Conservation (phyloP, 2,888 invertebrate species). For the Creontiades dilutus region DNA sequence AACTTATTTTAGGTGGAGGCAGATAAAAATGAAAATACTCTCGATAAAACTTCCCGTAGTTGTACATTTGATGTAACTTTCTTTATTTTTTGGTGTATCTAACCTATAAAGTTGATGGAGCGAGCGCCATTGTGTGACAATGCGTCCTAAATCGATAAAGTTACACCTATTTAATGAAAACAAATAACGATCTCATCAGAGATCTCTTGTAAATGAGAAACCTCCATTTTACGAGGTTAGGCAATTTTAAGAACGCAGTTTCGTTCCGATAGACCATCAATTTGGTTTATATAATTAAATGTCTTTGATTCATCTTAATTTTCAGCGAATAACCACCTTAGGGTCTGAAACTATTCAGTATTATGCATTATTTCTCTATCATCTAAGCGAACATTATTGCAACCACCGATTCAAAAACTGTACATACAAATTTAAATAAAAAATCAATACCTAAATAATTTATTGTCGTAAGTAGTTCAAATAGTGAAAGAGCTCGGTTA, state of each 20-base stretch:
- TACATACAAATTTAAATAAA: neutral
- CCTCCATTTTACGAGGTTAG: too few relatives aligned
- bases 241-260: too few relatives aligned
- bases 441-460: neutral
- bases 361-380: conserved; percentile 11
- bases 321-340: too few relatives aligned
- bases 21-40: neutral
- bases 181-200: too few relatives aligned
- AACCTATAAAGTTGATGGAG: too few relatives aligned
- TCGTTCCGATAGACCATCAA: too few relatives aligned
- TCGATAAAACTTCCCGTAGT: conserved; percentile 4
- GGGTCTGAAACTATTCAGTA: conserved; percentile 7
- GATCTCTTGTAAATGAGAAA: too few relatives aligned
- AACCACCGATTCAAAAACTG: neutral
- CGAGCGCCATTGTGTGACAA: too few relatives aligned
- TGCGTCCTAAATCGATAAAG: too few relatives aligned
- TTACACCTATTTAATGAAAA: too few relatives aligned
- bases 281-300: too few relatives aligned
- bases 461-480: neutral
- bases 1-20: conserved; percentile 30
- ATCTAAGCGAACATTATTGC: neutral
- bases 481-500: conserved; percentile 1
- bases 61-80: conserved; percentile 7
- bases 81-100: neutral
- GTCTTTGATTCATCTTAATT: too few relatives aligned